Evolutionary conservation across 1,140 invertebrate species (phyloP).

Genomic region (Drosophila santomea): DNA sequence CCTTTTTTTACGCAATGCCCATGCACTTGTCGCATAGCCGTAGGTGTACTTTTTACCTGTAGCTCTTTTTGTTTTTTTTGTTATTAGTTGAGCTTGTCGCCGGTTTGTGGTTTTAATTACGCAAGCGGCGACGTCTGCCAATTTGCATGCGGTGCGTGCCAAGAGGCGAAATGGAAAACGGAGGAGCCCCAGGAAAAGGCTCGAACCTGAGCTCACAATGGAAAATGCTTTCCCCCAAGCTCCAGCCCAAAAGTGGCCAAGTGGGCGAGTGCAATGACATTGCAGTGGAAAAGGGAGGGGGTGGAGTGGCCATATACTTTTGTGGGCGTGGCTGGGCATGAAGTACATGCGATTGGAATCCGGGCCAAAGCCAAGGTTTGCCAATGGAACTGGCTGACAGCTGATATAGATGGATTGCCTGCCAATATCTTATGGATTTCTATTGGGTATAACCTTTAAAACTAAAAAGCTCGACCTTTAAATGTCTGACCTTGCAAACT

Average conservation of each 20-base stretch:
- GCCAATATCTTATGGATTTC: conserved; percentile 4
- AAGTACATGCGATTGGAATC: conserved; percentile 14
- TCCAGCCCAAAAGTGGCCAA: conserved; percentile 32
- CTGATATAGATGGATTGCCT: neutral
- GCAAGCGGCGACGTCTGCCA: conserved; percentile 41
- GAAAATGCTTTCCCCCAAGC: conserved; percentile 41
- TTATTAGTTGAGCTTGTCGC: conserved; percentile 9
- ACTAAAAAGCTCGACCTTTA: neutral
- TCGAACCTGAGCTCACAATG: conserved; percentile 40
- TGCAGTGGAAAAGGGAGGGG: neutral
- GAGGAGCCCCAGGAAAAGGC: conserved; percentile 26
- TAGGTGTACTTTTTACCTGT: conserved; percentile 12
- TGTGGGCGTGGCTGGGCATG: conserved; percentile 30
- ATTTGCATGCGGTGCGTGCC: conserved; percentile 48
- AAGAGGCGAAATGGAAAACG: conserved; percentile 23
- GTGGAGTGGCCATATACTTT: conserved; percentile 5
- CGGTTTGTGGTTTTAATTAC: conserved; percentile 46
- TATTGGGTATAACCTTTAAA: neutral
- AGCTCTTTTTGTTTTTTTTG: neutral
- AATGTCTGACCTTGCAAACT: neutral
- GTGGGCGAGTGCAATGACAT: conserved; percentile 48
- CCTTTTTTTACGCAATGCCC: conserved; percentile 41
- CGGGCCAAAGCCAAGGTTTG: conserved; percentile 43
- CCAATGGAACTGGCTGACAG: conserved; percentile 3
- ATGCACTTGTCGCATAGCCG: conserved; percentile 31